phyloP scores from a whole-genome alignment of 2,888 invertebrate genomes.

The Aspidiotus rigidus region DNA sequence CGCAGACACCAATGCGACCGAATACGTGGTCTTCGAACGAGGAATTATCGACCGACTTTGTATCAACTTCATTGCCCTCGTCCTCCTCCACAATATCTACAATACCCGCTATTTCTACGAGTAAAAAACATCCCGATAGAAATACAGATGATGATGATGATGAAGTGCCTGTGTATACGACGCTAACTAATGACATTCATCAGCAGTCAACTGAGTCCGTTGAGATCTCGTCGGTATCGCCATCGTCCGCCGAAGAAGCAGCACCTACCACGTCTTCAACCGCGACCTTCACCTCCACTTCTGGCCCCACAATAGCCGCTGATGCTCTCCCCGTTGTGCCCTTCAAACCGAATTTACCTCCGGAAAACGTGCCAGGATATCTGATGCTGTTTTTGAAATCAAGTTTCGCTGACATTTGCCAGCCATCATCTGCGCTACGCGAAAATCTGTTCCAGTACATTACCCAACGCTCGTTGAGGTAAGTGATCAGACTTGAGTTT shows the following conservation, averaged over 20 bases:
- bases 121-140: not conserved
- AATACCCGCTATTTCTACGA: not conserved
- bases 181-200: slow-evolving; percentile 4
- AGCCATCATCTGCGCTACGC: slow-evolving; percentile 8
- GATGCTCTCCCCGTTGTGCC: slow-evolving; percentile 1
- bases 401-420: slow-evolving; percentile 20
- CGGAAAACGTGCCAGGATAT: slow-evolving; percentile 23
- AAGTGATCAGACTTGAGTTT: not conserved
- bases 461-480: slow-evolving; percentile 28
- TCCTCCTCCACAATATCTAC: not conserved
- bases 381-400: slow-evolving; percentile 26
- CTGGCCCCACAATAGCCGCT: not conserved
- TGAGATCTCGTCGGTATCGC: not conserved
- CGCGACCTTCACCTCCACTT: slow-evolving; percentile 13
- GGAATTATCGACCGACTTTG: not conserved
- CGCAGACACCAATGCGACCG: no score
- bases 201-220: slow-evolving; percentile 6
- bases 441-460: slow-evolving; percentile 28
- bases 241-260: not conserved
- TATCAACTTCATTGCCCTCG: not conserved
- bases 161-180: not conserved
- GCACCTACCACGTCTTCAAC: not conserved
- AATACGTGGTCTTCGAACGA: not conserved
- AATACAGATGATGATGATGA: not conserved
- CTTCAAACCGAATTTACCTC: slow-evolving; percentile 18